Evolutionary conservation across 2,113 vertebrate genomes (phyloP), one percentile per base, ranked within the genome.

Genomic region (Piprites chloris): DNA sequence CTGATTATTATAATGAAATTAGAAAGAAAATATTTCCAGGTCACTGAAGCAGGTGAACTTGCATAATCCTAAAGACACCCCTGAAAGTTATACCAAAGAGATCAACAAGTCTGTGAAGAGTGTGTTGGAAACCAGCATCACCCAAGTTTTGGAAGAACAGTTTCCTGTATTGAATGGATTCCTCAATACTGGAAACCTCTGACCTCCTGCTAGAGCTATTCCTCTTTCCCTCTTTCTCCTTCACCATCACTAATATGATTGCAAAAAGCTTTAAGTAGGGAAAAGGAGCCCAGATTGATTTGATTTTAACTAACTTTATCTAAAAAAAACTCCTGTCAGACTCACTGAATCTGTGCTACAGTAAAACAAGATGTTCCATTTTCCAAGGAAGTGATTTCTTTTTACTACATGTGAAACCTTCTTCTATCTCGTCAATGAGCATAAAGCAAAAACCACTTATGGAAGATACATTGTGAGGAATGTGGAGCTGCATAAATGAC

Each of bases 401-500:
- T 67, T 42, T 71, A 44, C 56, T 44, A 41, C 35, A 59, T 26
- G 27, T 3, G 42, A 59, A 91, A 24, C 39, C 73, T 67, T 33
- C 55, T 87, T 85, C 89, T 89, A 42, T 80, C 80, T 95, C 80
- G 92, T 71, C 72, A 96, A 85, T 27, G 39, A 75, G 22, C 22
- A 89, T 55, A 87, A 96, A 95, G 59, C 44, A 93, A 94, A 95
- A 85, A 63, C 37, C 73, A 74, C 74, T 90, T 89, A 83, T 16
- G 28, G 53, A 47, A 68, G 62, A 78, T 73, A 76, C 68, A 90
- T 97, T 49, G 5, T 59, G 49, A 83, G 87, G 44, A 67, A 84
- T 89, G 87, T 79, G 76, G 87, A 87, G 63, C 87, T 94, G 87
- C 96, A 96, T 88, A 96, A 97, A 96, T 94, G 95, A 95, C 94